Conservation (phyloP, 2,797 vertebrate species). For the Aythya fuligula region DNA sequence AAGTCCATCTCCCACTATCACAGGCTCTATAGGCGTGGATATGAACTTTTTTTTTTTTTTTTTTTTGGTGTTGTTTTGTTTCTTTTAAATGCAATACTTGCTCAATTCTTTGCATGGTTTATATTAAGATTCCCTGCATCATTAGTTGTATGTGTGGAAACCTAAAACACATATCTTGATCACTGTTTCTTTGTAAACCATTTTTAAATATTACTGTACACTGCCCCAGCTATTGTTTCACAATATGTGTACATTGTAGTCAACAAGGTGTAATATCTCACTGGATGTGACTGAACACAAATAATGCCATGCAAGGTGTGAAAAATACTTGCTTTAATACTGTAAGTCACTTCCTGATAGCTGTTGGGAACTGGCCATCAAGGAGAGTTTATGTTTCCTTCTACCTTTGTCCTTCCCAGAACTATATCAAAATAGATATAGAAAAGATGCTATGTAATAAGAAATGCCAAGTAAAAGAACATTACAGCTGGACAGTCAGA, state of each 20-base stretch:
- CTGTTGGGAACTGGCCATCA: background rate
- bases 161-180: background rate
- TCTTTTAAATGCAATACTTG: background rate
- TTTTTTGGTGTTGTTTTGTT: no score
- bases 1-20: background rate
- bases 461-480: background rate
- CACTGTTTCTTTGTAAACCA: background rate
- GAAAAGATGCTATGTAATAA: background rate
- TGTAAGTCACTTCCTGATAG: conserved; percentile 29
- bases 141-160: background rate
- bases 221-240: background rate
- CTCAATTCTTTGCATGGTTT: background rate
- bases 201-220: background rate
- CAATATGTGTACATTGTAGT: background rate
- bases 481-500: background rate
- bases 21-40: background rate
- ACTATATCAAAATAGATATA: background rate
- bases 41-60: background rate
- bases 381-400: conserved; percentile 5
- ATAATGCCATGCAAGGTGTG: background rate
- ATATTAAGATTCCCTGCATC: no score
- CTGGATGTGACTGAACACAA: conserved; percentile 17
- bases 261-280: background rate
- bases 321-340: conserved; percentile 42
- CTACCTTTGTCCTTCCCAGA: background rate